Evolutionary conservation across 2,113 vertebrate genomes (phyloP), one percentile per base, ranked within the genome.

Genomic region (Capra hircus): DNA sequence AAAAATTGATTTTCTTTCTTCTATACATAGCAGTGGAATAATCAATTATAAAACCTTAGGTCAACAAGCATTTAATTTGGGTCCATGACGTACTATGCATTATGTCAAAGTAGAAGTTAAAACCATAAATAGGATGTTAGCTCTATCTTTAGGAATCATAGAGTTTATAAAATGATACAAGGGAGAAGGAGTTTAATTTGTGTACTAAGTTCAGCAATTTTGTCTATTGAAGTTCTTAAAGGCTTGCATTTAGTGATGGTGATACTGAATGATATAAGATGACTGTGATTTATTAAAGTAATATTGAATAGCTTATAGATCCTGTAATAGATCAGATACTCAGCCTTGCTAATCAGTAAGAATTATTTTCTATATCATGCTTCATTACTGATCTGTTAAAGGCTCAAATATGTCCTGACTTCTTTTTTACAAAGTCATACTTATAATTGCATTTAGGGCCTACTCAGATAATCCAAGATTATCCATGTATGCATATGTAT

Each of bases 1-100:
- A 80, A 90, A 96, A 91, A 81, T 4, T 67, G 82, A 91, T 91
- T 94, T 67, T 91, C n/a, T 91, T 71, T 90, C 28, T 53, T 60
- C 50, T 67, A 25, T 45, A 81, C 6, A n/a, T 87, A n/a, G 19
- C 43, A 82, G 59, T 50, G 57, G 27, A 87, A 67, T 81, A 43
- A 84, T 83, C n/a, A 94, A 50, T 87, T 71, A 78, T 17, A 87
- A 43, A 71, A 81, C 6, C 27, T 52, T 82, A 81, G 43, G 59
- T 59, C 81, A 91, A 71, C 28, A 91, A 81, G 50, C 52, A 60
- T 52, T 94, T 86, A 91, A 87, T 96, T 81, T 91, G 33, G 25
- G 21, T 27, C 33, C 40, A 86, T 86, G 40, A 50, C 25, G 2
- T 52, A 17, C 25, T 43, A 25, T 40, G 40, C 6, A 92, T 80